A percentile compares a stretch with the other conserved stretches of the same genome.
phyloP scores from a whole-genome alignment of 2,113 vertebrate genomes.

The Euleptes europaea region DNA sequence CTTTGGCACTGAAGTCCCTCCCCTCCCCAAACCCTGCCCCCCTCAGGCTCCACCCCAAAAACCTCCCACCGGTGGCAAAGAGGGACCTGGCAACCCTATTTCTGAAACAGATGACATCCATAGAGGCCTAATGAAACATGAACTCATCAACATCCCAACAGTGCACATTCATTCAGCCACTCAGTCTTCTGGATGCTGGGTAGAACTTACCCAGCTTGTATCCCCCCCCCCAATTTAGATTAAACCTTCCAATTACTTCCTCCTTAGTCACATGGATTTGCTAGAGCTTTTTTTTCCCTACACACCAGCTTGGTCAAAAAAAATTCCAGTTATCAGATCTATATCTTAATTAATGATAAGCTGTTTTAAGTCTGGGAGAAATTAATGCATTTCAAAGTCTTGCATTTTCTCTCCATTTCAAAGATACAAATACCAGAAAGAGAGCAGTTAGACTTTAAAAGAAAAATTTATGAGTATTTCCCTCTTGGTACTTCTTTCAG shows the following conservation, averaged over 20 bases:
- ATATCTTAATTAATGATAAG: slow-evolving; percentile 67
- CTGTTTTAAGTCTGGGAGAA: slow-evolving; percentile 45
- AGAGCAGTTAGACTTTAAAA: slow-evolving; percentile 61
- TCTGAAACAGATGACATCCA: neutral
- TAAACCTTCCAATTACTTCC: slow-evolving; percentile 53
- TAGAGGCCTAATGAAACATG: slow-evolving; percentile 33
- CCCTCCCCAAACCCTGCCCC: too few relatives aligned
- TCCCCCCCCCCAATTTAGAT: slow-evolving; percentile 55
- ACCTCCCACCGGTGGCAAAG: too few relatives aligned
- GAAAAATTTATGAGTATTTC: slow-evolving; percentile 64
- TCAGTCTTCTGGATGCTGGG: slow-evolving; percentile 15
- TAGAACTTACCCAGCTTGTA: slow-evolving; percentile 18
- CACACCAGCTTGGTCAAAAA: slow-evolving; percentile 35
- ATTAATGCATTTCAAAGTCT: slow-evolving; percentile 47
- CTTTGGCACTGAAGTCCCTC: too few relatives aligned
- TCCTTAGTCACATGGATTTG: slow-evolving; percentile 43
- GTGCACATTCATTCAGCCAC: slow-evolving; percentile 26
- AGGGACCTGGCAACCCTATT: too few relatives aligned
- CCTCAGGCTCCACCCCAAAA: too few relatives aligned
- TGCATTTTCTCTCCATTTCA: slow-evolving; percentile 57
- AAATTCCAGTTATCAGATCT: slow-evolving; percentile 23
- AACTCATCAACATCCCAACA: slow-evolving; percentile 35
- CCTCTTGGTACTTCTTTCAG: slow-evolving; percentile 61
- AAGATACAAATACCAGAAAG: slow-evolving; percentile 66
- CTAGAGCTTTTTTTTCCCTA: slow-evolving; percentile 44